Base-by-base conservation (phyloP, 2,797 vertebrate genomes). In the Odontamblyopus rebecca region DNA sequence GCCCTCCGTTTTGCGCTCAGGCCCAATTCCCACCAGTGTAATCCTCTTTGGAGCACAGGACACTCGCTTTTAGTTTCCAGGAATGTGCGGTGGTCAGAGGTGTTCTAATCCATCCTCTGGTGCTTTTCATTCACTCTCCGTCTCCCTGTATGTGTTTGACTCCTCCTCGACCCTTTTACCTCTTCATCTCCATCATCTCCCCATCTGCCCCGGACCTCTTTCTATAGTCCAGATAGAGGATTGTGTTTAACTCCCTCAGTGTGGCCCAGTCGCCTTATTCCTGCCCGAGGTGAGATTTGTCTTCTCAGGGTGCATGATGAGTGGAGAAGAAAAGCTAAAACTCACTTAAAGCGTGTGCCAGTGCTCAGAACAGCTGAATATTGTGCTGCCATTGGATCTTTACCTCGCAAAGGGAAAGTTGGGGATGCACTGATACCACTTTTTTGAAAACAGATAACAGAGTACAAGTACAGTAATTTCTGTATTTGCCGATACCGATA, bases 211-310 rank as follows among this genome's bases (percentile, higher is more conserved):
- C 74, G 75, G 86, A 86, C 86, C 69, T 54, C 61, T 73, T 85
- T 74, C 82, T 80, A 78, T 84, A 73, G 89, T 91, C 90, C 82
- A 63, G 85, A 91, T 95, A 94, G 96, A 95, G 53, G 89, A 93
- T 41, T 88, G 64, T 91, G 91, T 90, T 85, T 94, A 90, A 90
- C 90, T 85, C 91, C 90, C 80, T 89, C 90, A 86, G 86, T 91
- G 88, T 95, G 94, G 94, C 93, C 89, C 90, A 91, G 91, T 89
- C 93, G 93, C 84, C 92, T 32, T 83, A 5, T 60, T 66, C 92
- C 90, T 78, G 87, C 82, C 72, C 92, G 94, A 95, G 95, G 93
- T 97, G 95, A 98, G 96, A 90, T 48, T 83, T 80, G 70, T 85
- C 77, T 73, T 76, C 62, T 59, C 82, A 74, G 70, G 90, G 73